These are phyloP conservation scores for Amblyopsis hoosieri DNA, from an alignment of 2,797 vertebrate genomes.

Conservation along the genomic window DNA sequence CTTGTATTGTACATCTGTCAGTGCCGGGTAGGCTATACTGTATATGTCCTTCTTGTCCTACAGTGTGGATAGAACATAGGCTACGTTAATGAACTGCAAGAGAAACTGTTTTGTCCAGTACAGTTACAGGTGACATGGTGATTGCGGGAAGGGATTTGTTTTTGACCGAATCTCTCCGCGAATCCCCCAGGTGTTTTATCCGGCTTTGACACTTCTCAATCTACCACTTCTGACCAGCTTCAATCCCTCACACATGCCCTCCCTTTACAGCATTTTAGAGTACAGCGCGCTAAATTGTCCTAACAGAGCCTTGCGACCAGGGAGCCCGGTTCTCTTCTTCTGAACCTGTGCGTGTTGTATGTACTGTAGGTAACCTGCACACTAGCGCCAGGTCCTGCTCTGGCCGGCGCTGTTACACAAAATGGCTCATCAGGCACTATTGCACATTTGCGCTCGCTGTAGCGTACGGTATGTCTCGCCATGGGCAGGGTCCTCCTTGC, in stretches of 20 bases:
- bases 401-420: conserved; percentile 43
- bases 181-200: not conserved
- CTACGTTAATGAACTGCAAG: not conserved
- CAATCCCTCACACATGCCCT: not conserved
- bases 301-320: conserved; percentile 18
- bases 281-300: conserved; percentile 7
- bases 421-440: conserved; percentile 56
- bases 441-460: conserved; percentile 52
- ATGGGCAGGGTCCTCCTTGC: conserved; percentile 24
- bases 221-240: not conserved
- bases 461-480: conserved; percentile 32
- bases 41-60: not conserved
- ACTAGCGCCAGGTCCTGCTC: conserved; percentile 7
- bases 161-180: no score
- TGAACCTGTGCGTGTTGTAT: conserved; percentile 1
- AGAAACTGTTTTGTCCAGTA: no score
- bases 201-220: no score
- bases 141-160: no score
- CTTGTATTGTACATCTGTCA: conserved; percentile 3
- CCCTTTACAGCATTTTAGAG: conserved; percentile 13
- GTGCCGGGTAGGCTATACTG: not conserved
- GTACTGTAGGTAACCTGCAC: conserved; percentile 16
- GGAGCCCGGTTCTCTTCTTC: conserved; percentile 18
- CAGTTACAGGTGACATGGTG: no score
- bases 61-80: not conserved